phyloP scores from a whole-genome alignment of 2,113 vertebrate species.

The Microtus oregoni region DNA sequence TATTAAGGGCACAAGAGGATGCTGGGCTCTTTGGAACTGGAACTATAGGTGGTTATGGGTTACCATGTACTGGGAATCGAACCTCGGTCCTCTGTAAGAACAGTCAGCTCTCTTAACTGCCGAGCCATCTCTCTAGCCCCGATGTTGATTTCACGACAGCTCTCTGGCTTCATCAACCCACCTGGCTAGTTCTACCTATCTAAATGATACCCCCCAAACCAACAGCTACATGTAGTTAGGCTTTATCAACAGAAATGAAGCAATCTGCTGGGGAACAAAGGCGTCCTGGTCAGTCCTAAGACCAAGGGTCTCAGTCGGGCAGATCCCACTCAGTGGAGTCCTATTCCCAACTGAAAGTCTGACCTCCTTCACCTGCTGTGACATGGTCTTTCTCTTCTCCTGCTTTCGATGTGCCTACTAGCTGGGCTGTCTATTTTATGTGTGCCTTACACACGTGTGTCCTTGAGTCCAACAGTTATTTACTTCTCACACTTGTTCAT shows the following conservation, averaged over 20 bases:
- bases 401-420: background rate
- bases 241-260: constrained; percentile 15
- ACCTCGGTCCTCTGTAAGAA: background rate
- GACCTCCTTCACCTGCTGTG: background rate
- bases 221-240: background rate
- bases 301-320: background rate
- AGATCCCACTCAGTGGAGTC: background rate
- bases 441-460: background rate
- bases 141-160: background rate
- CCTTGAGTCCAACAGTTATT: background rate
- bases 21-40: background rate
- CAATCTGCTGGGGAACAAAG: background rate
- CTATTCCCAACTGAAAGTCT: background rate
- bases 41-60: background rate
- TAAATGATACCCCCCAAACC: background rate
- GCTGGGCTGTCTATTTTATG: background rate
- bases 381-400: background rate
- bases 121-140: background rate
- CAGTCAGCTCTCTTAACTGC: background rate
- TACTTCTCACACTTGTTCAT: background rate
- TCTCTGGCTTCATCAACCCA: background rate
- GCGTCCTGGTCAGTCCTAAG: constrained; percentile 18
- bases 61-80: background rate
- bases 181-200: background rate
- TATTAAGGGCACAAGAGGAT: background rate